Evolutionary conservation across 2,888 invertebrate species (phyloP).

Genomic region (Hedychridium roseum): DNA sequence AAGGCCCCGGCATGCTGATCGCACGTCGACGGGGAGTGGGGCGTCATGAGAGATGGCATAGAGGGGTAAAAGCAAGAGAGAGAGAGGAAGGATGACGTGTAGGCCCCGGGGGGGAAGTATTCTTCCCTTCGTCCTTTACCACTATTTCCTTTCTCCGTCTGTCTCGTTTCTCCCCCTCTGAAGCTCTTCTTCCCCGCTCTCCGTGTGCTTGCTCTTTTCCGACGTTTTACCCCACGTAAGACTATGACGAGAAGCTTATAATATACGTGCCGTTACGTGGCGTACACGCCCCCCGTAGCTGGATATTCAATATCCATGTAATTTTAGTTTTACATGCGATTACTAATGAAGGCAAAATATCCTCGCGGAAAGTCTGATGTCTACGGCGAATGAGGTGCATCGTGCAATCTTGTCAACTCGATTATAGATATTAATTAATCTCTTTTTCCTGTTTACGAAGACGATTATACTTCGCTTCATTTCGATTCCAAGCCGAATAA

Average conservation of each 20-base stretch:
- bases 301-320: no score
- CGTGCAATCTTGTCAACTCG: no score
- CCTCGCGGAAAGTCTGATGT: no score
- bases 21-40: conserved; percentile 31
- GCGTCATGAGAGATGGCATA: conserved; percentile 6
- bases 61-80: conserved; percentile 16
- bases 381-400: no score
- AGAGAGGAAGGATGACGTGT: conserved; percentile 26
- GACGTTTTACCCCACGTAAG: conserved; percentile 10
- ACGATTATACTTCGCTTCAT: background rate
- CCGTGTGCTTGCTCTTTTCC: background rate
- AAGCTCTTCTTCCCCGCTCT: no score
- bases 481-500: no score
- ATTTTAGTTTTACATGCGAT: no score
- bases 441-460: no score
- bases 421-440: no score
- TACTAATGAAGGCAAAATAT: no score
- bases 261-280: conserved; percentile 15
- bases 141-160: background rate
- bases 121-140: conserved; percentile 6
- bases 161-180: background rate
- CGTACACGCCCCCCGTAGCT: conserved; percentile 3
- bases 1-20: conserved; percentile 39
- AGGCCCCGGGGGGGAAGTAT: conserved; percentile 29
- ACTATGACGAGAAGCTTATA: no score